phyloP scores from a whole-genome alignment of 2,797 vertebrate genomes.

The Erethizon dorsatum region DNA sequence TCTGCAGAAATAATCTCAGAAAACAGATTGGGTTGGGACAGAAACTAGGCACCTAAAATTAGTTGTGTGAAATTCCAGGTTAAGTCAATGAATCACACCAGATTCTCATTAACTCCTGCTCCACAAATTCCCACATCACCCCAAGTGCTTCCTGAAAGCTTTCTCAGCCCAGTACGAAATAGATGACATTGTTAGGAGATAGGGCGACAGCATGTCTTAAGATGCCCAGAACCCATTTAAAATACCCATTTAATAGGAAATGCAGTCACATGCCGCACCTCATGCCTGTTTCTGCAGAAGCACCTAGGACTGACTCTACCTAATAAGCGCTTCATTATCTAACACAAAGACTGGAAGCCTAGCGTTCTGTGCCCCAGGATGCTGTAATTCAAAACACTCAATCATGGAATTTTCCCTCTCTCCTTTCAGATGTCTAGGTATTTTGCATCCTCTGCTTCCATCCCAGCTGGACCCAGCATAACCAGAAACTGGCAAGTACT shows the following conservation, averaged over 20 bases:
- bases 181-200: neutral
- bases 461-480: neutral
- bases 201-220: fast-evolving
- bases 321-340: too few relatives aligned
- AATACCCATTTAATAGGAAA: neutral
- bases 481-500: neutral
- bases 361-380: neutral
- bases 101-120: neutral
- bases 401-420: neutral
- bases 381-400: neutral
- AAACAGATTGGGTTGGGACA: neutral
- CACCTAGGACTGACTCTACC: neutral
- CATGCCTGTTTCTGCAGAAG: neutral
- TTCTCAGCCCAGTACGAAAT: neutral
- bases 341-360: neutral
- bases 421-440: neutral
- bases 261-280: neutral
- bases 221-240: neutral
- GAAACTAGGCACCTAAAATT: neutral
- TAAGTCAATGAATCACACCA: neutral
- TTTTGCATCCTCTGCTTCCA: neutral
- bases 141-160: neutral
- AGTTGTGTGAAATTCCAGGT: neutral
- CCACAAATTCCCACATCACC: neutral
- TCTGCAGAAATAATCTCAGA: neutral